Evolutionary conservation across 2,888 invertebrate species (phyloP).

Genomic region (Allolobophora icterica): DNA sequence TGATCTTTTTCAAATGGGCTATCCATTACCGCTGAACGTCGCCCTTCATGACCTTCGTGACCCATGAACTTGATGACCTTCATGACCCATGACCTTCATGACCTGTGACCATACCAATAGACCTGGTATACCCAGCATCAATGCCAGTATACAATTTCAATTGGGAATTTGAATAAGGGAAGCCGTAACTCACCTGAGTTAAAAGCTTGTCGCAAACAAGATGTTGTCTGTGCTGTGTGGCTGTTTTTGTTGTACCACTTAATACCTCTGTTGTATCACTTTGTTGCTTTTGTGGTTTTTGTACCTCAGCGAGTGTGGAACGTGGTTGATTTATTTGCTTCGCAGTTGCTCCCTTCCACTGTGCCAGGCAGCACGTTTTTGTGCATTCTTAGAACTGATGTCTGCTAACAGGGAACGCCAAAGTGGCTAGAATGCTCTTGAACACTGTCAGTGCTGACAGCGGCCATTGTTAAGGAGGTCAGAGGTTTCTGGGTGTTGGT

Average conservation of each 20-base stretch:
- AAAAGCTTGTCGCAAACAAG: background rate
- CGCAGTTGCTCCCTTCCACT: background rate
- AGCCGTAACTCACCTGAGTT: background rate
- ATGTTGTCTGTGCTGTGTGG: background rate
- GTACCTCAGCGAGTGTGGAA: background rate
- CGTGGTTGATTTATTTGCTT: background rate
- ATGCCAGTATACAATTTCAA: too few relatives aligned
- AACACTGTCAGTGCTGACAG: background rate
- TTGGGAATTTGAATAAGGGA: background rate
- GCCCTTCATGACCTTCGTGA: background rate
- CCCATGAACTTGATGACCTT: too few relatives aligned
- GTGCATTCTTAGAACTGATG: background rate
- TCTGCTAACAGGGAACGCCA: background rate
- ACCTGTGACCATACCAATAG: background rate
- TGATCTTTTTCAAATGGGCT: background rate
- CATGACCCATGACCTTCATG: too few relatives aligned
- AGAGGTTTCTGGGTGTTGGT: too few relatives aligned
- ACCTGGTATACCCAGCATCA: background rate
- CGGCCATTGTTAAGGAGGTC: too few relatives aligned
- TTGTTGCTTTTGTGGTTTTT: background rate
- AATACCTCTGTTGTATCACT: conserved; percentile 1
- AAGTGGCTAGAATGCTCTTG: conserved; percentile 11
- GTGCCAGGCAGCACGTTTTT: background rate
- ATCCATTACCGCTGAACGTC: background rate
- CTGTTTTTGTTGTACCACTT: background rate